Conservation (phyloP, 2,797 vertebrate species). For the Tiaroga cobitis region DNA sequence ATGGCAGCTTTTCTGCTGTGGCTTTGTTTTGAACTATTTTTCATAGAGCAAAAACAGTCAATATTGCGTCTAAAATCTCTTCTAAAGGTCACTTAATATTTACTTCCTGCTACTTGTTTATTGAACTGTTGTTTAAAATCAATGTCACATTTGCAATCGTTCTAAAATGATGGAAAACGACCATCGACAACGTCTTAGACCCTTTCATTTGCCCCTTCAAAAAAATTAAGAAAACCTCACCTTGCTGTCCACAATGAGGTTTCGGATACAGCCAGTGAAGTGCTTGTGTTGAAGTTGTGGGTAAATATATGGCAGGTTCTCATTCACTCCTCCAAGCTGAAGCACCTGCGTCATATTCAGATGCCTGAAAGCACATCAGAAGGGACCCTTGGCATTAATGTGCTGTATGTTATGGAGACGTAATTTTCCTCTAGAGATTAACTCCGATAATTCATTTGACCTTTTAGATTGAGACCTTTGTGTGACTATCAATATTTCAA, state of each 20-base stretch:
- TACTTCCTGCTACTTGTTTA: not conserved
- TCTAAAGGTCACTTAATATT: no score
- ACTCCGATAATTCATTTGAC: constrained; percentile 43
- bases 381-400: not conserved
- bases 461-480: constrained; percentile 48
- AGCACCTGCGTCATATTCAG: constrained; percentile 85
- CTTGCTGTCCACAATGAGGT: constrained; percentile 88
- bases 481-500: constrained; percentile 48
- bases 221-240: constrained; percentile 65
- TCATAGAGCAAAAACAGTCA: no score
- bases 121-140: not conserved
- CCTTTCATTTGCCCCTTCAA: not conserved
- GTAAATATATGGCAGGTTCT: constrained; percentile 84
- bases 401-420: constrained; percentile 18
- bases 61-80: no score
- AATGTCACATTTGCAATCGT: no score
- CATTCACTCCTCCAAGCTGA: constrained; percentile 88
- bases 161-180: no score
- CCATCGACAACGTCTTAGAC: no score
- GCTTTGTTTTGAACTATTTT: not conserved
- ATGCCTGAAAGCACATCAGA: constrained; percentile 72
- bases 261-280: constrained; percentile 88
- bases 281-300: constrained; percentile 86
- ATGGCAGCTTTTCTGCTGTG: not conserved
- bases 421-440: constrained; percentile 30